phyloP scores from a whole-genome alignment of 2,797 vertebrate genomes.

The Loriculus beryllinus region DNA sequence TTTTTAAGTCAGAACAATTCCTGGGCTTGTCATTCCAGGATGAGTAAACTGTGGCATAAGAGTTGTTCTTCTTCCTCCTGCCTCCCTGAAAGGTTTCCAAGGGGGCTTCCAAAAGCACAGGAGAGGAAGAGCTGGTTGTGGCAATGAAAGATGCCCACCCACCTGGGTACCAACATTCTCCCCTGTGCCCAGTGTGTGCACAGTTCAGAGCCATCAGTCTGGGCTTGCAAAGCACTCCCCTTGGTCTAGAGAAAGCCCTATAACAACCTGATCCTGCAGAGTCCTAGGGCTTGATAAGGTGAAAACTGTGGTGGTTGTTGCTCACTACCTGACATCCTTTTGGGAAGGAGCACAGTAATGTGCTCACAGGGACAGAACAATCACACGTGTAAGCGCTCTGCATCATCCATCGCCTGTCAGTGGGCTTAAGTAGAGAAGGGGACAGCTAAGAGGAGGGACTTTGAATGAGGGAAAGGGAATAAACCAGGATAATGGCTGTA shows the following conservation, averaged over 20 bases:
- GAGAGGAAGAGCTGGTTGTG: not conserved
- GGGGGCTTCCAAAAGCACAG: not conserved
- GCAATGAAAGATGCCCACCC: not conserved
- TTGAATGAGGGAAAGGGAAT: not conserved
- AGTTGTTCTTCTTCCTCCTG: not conserved
- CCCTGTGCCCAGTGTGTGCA: too few relatives aligned
- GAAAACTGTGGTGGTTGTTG: not conserved
- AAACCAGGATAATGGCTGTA: not conserved
- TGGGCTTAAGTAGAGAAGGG: not conserved
- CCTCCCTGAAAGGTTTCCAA: not conserved
- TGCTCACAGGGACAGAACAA: rapidly evolving
- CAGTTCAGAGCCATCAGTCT: not conserved
- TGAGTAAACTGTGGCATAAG: not conserved
- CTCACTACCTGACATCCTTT: not conserved
- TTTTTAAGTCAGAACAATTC: not conserved
- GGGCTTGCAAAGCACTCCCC: not conserved
- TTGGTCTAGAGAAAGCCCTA: not conserved
- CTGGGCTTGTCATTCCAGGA: not conserved
- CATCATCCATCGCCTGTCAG: rapidly evolving
- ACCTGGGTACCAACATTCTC: not conserved
- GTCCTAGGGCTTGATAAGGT: not conserved
- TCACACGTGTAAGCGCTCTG: rapidly evolving
- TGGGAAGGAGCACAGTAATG: not conserved
- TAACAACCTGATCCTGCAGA: not conserved
- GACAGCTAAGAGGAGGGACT: not conserved